phyloP scores from a whole-genome alignment of 2,888 invertebrate species.

The Dioctria rufipes region DNA sequence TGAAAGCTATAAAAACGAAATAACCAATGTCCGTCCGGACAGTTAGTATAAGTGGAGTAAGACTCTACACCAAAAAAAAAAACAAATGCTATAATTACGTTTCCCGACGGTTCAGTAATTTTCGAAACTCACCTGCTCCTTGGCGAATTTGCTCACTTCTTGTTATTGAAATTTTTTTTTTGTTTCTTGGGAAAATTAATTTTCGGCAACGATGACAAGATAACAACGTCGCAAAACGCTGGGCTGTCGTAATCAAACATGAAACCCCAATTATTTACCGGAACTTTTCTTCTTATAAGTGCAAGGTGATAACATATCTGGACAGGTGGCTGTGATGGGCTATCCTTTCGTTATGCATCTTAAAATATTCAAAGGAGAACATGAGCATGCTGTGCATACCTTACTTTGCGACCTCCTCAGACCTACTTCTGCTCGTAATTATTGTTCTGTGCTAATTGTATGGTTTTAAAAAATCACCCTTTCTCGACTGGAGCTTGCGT shows the following conservation, averaged over 20 bases:
- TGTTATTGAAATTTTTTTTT: conserved; percentile 8
- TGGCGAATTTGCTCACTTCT: conserved; percentile 31
- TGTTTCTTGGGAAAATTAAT: neutral
- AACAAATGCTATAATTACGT: conserved; percentile 21
- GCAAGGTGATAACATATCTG: neutral
- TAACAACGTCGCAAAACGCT: conserved; percentile 5
- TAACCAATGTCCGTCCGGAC: conserved; percentile 15
- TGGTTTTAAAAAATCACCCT: neutral
- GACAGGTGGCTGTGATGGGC: neutral
- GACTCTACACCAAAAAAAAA: neutral
- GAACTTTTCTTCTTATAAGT: neutral
- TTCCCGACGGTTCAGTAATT: conserved; percentile 13
- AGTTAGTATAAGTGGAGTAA: neutral
- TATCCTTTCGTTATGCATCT: neutral
- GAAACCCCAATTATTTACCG: neutral
- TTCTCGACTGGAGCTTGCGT: neutral
- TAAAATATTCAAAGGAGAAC: too few species aligned
- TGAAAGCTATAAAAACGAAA: conserved; percentile 13
- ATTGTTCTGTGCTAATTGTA: conserved; percentile 28
- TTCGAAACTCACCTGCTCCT: conserved; percentile 37
- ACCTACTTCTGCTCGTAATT: neutral
- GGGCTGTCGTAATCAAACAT: neutral
- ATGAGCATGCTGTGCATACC: too few species aligned
- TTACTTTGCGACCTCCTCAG: neutral
- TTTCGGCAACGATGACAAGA: conserved; percentile 17